A percentile compares a stretch with the other conserved stretches of the same genome.
Conservation (phyloP, 2,797 vertebrate species). For the Bryconaethiops microstoma region DNA sequence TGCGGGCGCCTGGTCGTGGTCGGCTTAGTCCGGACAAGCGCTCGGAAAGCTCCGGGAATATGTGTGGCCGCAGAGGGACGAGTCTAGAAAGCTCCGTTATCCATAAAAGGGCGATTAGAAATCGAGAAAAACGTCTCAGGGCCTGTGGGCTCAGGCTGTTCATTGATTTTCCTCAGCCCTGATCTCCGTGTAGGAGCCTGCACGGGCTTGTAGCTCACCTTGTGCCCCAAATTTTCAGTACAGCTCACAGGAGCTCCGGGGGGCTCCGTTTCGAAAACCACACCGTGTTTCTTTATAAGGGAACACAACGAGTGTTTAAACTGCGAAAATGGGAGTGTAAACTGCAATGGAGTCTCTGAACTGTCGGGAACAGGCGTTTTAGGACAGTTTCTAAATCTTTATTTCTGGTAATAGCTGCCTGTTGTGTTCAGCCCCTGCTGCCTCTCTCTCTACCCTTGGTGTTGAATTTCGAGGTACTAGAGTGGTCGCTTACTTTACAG, state of each 20-base stretch:
- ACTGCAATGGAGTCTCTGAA: neutral
- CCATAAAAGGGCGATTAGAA: neutral
- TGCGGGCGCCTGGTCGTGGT: slow-evolving; percentile 34
- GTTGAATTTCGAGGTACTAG: slow-evolving; percentile 44
- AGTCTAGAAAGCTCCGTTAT: slow-evolving; percentile 31
- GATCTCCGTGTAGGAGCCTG: neutral
- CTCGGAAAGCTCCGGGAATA: slow-evolving; percentile 6
- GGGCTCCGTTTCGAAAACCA: neutral
- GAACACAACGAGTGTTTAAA: no score
- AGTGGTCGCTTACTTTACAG: slow-evolving; percentile 18
- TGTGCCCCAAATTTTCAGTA: slow-evolving; percentile 27
- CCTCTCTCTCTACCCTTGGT: slow-evolving; percentile 12
- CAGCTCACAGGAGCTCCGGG: neutral
- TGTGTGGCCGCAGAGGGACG: slow-evolving; percentile 41
- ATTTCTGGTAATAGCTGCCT: neutral
- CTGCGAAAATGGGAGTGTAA: no score
- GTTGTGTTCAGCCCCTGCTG: no score
- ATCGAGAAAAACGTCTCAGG: neutral
- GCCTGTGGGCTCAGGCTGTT: slow-evolving; percentile 25
- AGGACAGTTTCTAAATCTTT: neutral
- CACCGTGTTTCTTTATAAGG: neutral
- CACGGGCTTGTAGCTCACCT: slow-evolving; percentile 35
- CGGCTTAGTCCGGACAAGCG: slow-evolving; percentile 39
- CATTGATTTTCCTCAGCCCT: slow-evolving; percentile 33
- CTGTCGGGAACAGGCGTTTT: neutral